Conservation (phyloP, 2,888 invertebrate species). For the Pharmacophagus antenor region DNA sequence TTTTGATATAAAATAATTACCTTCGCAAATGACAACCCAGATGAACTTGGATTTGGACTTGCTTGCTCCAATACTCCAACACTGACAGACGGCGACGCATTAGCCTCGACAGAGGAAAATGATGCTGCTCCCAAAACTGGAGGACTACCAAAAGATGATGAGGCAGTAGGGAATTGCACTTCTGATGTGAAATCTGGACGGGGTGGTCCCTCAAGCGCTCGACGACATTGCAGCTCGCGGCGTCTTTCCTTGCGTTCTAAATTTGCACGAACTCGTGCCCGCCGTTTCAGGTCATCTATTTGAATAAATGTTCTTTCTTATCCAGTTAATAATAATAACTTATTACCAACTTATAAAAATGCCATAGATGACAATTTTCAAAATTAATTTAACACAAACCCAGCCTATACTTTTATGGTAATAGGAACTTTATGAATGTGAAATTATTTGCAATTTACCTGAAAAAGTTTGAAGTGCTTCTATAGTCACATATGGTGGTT, state of each 20-base stretch:
- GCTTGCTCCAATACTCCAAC: conserved; percentile 14
- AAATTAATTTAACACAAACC: too few species aligned
- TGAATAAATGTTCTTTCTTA: neutral
- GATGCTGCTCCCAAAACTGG: conserved; percentile 36
- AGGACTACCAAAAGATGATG: conserved; percentile 45
- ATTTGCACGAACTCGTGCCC: conserved; percentile 85
- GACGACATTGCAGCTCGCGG: conserved; percentile 89
- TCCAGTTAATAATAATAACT: neutral
- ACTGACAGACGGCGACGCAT: neutral
- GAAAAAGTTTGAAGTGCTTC: conserved; percentile 85
- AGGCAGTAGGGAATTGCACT: conserved; percentile 62
- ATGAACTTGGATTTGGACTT: conserved; percentile 44
- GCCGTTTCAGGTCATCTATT: conserved; percentile 87
- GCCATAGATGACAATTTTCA: too few species aligned
- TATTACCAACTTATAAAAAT: too few species aligned
- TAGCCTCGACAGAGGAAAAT: conserved; percentile 37
- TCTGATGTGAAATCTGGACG: conserved; percentile 82
- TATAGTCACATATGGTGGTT: conserved; percentile 85
- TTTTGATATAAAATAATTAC: conserved; percentile 40
- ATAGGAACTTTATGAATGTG: too few species aligned
- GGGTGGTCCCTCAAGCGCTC: conserved; percentile 84
- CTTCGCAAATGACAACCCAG: conserved; percentile 74
- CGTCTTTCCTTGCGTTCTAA: conserved; percentile 89
- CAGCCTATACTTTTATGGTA: too few species aligned
- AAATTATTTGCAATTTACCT: conserved; percentile 75